Conservation (phyloP, 1,140 invertebrate species). For the Drosophila parabipectinata region DNA sequence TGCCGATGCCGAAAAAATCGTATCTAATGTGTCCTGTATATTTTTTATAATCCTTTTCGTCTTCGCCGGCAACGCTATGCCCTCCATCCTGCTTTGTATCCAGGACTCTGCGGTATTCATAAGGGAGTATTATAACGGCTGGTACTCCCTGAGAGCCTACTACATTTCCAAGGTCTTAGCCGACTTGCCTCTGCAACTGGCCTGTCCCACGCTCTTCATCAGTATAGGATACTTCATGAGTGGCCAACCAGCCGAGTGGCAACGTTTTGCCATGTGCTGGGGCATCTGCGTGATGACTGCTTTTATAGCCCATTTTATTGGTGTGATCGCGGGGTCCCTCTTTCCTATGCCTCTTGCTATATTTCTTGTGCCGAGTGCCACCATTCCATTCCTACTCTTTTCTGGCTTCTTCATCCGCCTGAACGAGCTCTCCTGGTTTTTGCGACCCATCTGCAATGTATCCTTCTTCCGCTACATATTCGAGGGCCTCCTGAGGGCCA, state of each 20-base stretch:
- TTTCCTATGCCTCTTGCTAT: constrained; percentile 90
- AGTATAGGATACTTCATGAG: constrained; percentile 92
- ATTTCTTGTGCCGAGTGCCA: constrained; percentile 91
- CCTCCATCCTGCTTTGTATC: constrained; percentile 94
- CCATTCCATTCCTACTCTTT: constrained; percentile 93
- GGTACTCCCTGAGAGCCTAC: constrained; percentile 93
- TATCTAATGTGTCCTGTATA: constrained; percentile 91
- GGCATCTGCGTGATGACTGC: constrained; percentile 89
- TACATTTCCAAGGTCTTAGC: constrained; percentile 93
- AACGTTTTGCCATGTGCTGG: constrained; percentile 89
- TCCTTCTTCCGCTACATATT: constrained; percentile 93
- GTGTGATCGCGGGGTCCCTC: constrained; percentile 90
- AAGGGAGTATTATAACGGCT: constrained; percentile 95
- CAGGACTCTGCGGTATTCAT: constrained; percentile 93
- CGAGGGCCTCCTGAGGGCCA: constrained; percentile 90
- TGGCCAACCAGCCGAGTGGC: constrained; percentile 89
- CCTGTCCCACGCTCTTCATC: constrained; percentile 88
- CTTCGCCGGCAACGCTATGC: constrained; percentile 95
- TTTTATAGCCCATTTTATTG: constrained; percentile 91
- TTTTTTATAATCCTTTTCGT: constrained; percentile 94
- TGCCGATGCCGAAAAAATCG: constrained; percentile 89
- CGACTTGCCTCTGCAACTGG: constrained; percentile 93
- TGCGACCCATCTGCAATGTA: constrained; percentile 89
- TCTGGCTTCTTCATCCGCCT: constrained; percentile 94
- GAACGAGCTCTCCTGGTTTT: constrained; percentile 89